phyloP scores from a whole-genome alignment of 2,113 vertebrate genomes.

The Syrmaticus mikado region DNA sequence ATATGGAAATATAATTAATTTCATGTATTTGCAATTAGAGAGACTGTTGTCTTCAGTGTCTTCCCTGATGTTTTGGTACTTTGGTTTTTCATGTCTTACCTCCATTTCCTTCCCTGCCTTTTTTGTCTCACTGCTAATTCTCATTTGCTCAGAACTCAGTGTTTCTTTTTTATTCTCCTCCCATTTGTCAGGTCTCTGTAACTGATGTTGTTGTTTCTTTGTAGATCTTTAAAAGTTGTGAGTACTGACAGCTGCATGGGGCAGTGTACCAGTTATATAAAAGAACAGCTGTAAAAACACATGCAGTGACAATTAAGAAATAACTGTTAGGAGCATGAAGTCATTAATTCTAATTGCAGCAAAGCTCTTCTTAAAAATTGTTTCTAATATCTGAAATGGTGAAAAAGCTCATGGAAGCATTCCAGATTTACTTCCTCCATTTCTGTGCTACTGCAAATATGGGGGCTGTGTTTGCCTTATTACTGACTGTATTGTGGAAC shows the following conservation, averaged over 20 bases:
- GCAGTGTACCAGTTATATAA: constrained; percentile 40
- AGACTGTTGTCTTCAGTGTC: neutral
- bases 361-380: constrained; percentile 48
- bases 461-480: neutral
- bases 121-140: neutral
- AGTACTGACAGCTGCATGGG: constrained; percentile 6
- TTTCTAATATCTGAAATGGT: constrained; percentile 11
- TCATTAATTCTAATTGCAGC: constrained; percentile 49
- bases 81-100: neutral
- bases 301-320: constrained; percentile 51
- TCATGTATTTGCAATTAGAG: neutral
- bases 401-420: constrained; percentile 9
- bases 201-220: constrained; percentile 20
- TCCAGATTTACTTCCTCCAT: neutral
- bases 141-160: neutral
- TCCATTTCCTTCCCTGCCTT: neutral
- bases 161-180: neutral
- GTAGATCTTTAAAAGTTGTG: constrained; percentile 10
- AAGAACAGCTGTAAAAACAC: constrained; percentile 76
- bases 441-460: neutral
- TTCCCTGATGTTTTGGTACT: neutral
- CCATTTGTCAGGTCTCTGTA: neutral
- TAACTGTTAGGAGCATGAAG: constrained; percentile 34
- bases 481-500: neutral
- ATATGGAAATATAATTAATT: neutral